A percentile compares a stretch with the other conserved stretches of the same genome.
Conservation (phyloP, 2,888 invertebrate species). For the Desoria tigrina region DNA sequence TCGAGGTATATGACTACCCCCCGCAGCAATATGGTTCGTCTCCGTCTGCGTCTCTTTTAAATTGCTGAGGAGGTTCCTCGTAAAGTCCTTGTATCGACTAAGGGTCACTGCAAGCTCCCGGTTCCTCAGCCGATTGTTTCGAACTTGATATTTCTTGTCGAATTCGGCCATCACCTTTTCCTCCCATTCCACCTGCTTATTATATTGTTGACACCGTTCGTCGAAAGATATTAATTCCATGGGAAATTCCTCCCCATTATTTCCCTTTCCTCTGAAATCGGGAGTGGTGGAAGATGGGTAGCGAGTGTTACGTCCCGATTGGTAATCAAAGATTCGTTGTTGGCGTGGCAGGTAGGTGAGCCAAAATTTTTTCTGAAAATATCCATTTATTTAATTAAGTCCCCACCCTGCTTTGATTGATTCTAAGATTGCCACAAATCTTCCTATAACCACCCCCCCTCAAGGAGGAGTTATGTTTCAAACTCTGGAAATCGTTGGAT, state of each 20-base stretch:
- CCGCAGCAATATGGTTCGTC: not conserved
- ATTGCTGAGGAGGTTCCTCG: not conserved
- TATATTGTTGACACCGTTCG: not conserved
- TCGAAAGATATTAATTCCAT: not conserved
- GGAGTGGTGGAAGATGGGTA: too few relatives aligned
- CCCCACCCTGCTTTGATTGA: too few relatives aligned
- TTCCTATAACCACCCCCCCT: not conserved
- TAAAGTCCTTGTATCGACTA: not conserved
- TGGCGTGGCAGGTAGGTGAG: conserved; percentile 12
- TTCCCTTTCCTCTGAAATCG: too few relatives aligned
- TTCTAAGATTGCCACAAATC: not conserved
- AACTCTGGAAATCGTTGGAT: not conserved
- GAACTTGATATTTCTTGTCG: not conserved
- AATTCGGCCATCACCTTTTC: not conserved
- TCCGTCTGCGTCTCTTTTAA: conserved; percentile 8
- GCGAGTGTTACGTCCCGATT: not conserved
- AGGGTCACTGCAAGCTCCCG: not conserved
- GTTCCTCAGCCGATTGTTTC: not conserved
- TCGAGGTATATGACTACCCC: not conserved
- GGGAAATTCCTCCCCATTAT: too few relatives aligned
- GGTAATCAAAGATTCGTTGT: not conserved
- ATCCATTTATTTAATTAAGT: not conserved
- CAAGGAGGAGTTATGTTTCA: not conserved
- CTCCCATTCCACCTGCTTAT: conserved; percentile 7
- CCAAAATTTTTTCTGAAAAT: conserved; percentile 18